phyloP scores from a whole-genome alignment of 1,140 invertebrate species.

The Holcopasites calliopsidis region DNA sequence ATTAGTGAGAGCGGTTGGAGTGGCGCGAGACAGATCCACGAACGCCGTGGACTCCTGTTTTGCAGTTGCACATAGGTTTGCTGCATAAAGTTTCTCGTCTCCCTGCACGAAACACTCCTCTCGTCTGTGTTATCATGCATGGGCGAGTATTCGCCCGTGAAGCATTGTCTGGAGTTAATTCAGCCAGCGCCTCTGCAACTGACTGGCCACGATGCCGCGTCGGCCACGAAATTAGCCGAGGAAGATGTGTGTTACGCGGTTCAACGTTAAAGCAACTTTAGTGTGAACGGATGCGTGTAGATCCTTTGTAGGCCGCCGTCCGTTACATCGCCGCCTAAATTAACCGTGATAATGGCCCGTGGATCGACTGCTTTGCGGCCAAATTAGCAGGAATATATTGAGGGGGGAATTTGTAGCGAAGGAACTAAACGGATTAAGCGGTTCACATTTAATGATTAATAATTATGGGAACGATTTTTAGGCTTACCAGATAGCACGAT shows the following conservation, averaged over 20 bases:
- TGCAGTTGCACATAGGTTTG: too few relatives aligned
- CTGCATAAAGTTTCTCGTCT: conserved; percentile 8
- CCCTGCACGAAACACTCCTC: neutral
- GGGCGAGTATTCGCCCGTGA: neutral
- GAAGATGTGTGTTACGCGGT: conserved; percentile 2
- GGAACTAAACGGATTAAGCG: neutral
- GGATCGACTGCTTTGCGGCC: neutral
- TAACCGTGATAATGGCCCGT: conserved; percentile 12
- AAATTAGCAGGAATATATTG: neutral
- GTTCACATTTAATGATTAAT: too few relatives aligned
- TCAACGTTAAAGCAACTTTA: conserved; percentile 25
- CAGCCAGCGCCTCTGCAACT: conserved; percentile 19
- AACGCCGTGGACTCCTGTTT: too few relatives aligned
- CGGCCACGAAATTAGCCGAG: conserved; percentile 32
- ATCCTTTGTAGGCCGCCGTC: neutral
- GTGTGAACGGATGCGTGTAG: neutral
- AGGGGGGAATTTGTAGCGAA: neutral
- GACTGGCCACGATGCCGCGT: neutral
- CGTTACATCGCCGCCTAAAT: conserved; percentile 10
- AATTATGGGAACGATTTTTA: too few relatives aligned
- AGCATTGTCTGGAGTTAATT: conserved; percentile 34
- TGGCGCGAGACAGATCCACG: neutral
- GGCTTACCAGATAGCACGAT: conserved; percentile 66
- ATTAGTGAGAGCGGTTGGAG: neutral
- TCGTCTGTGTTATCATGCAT: neutral